Percentiles rank a stretch among this genome's conserved stretches.
These are phyloP conservation scores for Tachysurus fulvidraco DNA, from an alignment of 2,113 vertebrate genomes.

Conservation along the genomic window DNA sequence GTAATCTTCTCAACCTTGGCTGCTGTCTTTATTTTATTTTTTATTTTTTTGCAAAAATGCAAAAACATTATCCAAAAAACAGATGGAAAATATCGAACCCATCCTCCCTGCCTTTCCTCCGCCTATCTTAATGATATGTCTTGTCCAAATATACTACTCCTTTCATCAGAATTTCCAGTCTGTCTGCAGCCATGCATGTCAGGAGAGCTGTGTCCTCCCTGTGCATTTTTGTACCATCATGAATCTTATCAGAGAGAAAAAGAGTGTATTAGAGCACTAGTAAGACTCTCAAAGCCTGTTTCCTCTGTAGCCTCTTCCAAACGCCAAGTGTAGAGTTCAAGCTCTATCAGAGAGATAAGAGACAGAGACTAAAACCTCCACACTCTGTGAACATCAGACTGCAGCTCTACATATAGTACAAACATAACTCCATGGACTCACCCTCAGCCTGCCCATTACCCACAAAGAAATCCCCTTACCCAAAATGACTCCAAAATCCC, in stretches of 20 bases:
- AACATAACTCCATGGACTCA: conserved; percentile 29
- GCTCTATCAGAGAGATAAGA: conserved; percentile 74
- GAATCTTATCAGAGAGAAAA: conserved; percentile 66
- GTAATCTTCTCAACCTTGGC: conserved; percentile 52
- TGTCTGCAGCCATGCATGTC: conserved; percentile 69
- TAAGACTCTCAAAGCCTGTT: conserved; percentile 66
- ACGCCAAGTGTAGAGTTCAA: conserved; percentile 62
- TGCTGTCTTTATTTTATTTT: conserved; percentile 57
- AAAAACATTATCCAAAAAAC: conserved; percentile 76
- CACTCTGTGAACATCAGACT: conserved; percentile 47
- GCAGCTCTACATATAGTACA: conserved; percentile 35
- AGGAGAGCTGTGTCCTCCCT: conserved; percentile 70
- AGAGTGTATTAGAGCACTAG: conserved; percentile 67
- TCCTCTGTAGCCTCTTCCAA: conserved; percentile 61
- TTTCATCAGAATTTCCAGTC: conserved; percentile 85
- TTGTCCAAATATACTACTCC: conserved; percentile 80
- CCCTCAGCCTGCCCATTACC: conserved; percentile 25
- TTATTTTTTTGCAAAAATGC: conserved; percentile 56
- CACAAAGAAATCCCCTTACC: conserved; percentile 36
- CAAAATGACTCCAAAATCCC: conserved; percentile 25
- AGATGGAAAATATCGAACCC: conserved; percentile 78
- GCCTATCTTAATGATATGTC: conserved; percentile 81
- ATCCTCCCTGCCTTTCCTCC: conserved; percentile 64
- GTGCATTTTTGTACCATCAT: conserved; percentile 57
- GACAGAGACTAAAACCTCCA: conserved; percentile 57